These are phyloP conservation scores for Psilopsiagon aymara DNA, from an alignment of 2,113 vertebrate genomes.

Conservation along the genomic window DNA sequence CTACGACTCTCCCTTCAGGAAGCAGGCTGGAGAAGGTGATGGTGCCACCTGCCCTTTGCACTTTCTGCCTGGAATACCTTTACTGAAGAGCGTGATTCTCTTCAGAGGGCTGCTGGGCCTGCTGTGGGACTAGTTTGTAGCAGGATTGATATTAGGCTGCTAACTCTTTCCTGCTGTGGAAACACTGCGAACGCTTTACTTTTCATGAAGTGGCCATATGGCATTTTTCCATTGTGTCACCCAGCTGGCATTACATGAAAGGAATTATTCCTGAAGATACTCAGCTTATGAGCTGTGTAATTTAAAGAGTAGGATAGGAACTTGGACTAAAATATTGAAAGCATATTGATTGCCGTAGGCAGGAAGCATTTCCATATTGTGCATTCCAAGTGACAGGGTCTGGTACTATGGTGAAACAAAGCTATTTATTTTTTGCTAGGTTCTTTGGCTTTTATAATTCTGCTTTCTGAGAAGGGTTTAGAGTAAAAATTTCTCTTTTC, in stretches of 20 bases:
- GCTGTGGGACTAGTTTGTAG: background rate
- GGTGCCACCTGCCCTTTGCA: background rate
- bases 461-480: background rate
- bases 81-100: background rate
- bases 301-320: slow-evolving; percentile 31
- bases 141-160: background rate
- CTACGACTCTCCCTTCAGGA: background rate
- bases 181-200: slow-evolving; percentile 9
- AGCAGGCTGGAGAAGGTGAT: background rate
- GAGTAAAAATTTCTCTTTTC: background rate
- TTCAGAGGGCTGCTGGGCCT: background rate
- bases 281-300: slow-evolving; percentile 40
- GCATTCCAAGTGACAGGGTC: slow-evolving; percentile 23
- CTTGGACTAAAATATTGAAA: slow-evolving; percentile 40
- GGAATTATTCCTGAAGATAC: slow-evolving; percentile 40
- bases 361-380: slow-evolving; percentile 8
- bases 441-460: background rate
- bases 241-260: slow-evolving; percentile 61
- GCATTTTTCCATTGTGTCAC: slow-evolving; percentile 64
- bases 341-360: slow-evolving; percentile 53
- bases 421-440: background rate
- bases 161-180: slow-evolving; percentile 52
- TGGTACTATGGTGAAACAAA: slow-evolving; percentile 5
- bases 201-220: slow-evolving; percentile 47
- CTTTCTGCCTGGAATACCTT: background rate